Conservation (phyloP, 92 coral and sea anemone genomes). For the Blastomussa wellsi region DNA sequence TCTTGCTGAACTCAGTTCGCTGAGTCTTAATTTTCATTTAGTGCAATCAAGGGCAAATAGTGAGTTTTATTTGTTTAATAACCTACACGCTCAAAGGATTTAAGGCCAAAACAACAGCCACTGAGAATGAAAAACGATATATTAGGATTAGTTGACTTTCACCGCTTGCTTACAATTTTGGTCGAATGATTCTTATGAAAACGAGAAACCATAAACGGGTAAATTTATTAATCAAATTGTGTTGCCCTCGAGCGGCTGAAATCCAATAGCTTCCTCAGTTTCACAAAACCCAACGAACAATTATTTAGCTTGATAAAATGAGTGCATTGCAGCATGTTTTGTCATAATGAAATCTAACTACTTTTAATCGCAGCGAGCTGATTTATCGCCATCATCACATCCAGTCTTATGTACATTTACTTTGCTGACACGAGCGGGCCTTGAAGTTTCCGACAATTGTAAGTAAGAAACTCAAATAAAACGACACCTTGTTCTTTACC, state of each 20-base stretch:
- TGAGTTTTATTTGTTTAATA: slow-evolving; percentile 31
- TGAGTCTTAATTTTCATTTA: slow-evolving; percentile 40
- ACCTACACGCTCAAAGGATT: slow-evolving; percentile 16
- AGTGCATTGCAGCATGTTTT: not conserved
- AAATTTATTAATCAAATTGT: slow-evolving; percentile 26
- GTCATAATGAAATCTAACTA: not conserved
- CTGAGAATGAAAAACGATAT: slow-evolving; percentile 22
- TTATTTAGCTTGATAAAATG: not conserved
- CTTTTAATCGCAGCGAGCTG: not conserved
- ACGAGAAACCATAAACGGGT: not conserved
- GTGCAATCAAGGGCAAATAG: slow-evolving; percentile 41
- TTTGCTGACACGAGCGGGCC: not conserved
- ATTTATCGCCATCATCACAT: not conserved
- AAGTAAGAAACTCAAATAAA: slow-evolving; percentile 22
- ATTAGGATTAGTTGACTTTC: not conserved
- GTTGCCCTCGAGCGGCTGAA: not conserved
- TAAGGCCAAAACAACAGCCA: slow-evolving; percentile 20
- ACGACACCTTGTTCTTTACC: slow-evolving; percentile 6
- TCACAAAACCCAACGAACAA: not conserved
- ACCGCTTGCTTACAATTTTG: slow-evolving; percentile 23
- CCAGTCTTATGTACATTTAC: not conserved
- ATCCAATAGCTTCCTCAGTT: not conserved
- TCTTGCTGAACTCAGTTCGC: slow-evolving; percentile 26
- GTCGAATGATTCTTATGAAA: slow-evolving; percentile 9
- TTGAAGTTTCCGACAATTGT: slow-evolving; percentile 17